Conservation (phyloP, 2,113 vertebrate species). For the Gila orcuttii region DNA sequence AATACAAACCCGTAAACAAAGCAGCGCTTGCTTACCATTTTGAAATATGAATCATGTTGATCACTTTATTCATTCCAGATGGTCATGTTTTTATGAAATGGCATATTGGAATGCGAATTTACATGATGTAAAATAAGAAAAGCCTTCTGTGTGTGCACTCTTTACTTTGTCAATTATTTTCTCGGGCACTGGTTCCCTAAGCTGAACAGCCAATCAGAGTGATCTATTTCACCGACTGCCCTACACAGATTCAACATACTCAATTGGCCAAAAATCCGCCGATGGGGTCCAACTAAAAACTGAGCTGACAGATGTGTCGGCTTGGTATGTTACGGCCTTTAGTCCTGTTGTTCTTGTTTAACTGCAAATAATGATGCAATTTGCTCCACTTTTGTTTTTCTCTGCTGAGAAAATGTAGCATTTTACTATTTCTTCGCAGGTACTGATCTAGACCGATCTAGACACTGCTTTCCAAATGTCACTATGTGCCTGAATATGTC, state of each 20-base stretch:
- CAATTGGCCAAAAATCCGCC: neutral
- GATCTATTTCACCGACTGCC: neutral
- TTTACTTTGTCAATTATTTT: neutral
- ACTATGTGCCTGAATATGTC: conserved; percentile 76
- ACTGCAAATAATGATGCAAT: neutral
- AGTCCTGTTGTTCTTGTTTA: conserved; percentile 19
- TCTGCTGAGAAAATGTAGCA: conserved; percentile 53
- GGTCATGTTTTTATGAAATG: neutral
- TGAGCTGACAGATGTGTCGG: neutral
- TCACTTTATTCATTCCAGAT: neutral
- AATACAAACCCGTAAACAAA: neutral
- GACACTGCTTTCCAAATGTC: conserved; percentile 70
- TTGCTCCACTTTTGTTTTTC: conserved; percentile 40
- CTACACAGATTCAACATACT: neutral
- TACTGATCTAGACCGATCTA: conserved; percentile 57
- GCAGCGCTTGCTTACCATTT: neutral
- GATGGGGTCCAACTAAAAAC: neutral
- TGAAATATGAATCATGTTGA: no score
- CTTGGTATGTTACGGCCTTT: neutral
- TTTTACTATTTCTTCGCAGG: conserved; percentile 55
- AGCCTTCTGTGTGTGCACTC: neutral
- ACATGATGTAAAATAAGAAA: neutral
- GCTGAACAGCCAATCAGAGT: neutral
- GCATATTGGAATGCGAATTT: neutral
- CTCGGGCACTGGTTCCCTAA: neutral